Evolutionary conservation across 2,113 vertebrate genomes (phyloP).

Genomic region (Rallus limicola): DNA sequence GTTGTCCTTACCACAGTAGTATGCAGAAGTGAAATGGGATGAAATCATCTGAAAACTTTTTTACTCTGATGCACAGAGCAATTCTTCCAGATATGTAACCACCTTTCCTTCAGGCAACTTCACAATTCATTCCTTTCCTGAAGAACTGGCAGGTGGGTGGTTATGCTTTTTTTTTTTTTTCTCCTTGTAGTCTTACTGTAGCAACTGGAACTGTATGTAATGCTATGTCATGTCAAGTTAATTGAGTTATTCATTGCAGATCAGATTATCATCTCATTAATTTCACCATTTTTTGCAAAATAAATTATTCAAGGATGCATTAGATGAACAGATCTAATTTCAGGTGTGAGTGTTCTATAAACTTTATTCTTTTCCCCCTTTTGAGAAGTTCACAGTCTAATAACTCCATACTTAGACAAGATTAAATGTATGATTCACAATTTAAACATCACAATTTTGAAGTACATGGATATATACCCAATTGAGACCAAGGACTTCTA

Average conservation of each 20-base stretch:
- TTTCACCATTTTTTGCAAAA: conserved; percentile 7
- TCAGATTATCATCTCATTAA: conserved; percentile 22
- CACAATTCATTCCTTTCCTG: conserved; percentile 20
- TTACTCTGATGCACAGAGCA: conserved; percentile 13
- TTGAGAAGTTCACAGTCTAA: conserved; percentile 25
- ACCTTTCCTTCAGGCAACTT: conserved; percentile 34
- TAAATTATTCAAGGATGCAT: conserved; percentile 26
- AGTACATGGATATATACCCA: background rate
- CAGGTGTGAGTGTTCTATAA: conserved; percentile 27
- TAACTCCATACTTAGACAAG: conserved; percentile 44
- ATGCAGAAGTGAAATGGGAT: conserved; percentile 56
- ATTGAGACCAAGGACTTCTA: conserved; percentile 20
- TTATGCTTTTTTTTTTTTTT: background rate
- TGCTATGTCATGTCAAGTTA: conserved; percentile 7
- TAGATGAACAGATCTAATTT: conserved; percentile 28
- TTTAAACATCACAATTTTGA: conserved; percentile 22
- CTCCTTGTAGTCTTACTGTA: background rate
- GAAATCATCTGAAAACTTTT: conserved; percentile 62
- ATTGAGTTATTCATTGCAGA: conserved; percentile 27
- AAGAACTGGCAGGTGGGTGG: background rate
- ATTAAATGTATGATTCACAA: conserved; percentile 51
- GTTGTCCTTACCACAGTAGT: conserved; percentile 8
- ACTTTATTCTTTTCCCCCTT: conserved; percentile 29
- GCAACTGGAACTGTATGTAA: background rate
- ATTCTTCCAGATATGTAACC: conserved; percentile 8